A percentile compares a stretch with the other conserved stretches of the same genome.
phyloP scores from a whole-genome alignment of 2,888 invertebrate species.

The Synanthedon tipuliformis region DNA sequence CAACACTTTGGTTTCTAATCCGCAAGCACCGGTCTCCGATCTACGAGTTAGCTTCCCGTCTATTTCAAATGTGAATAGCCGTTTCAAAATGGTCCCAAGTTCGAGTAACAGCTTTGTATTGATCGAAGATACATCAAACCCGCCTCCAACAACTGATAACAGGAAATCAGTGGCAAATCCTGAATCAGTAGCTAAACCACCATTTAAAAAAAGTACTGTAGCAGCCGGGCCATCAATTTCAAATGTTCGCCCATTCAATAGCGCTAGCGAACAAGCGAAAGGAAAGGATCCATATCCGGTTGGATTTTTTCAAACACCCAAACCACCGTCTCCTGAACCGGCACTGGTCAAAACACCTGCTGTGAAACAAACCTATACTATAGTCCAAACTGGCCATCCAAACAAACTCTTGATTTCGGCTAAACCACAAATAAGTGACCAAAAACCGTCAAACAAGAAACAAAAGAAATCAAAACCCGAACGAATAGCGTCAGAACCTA shows the following conservation, averaged over 20 bases:
- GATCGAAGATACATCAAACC: slow-evolving; percentile 28
- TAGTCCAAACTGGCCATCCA: slow-evolving; percentile 56
- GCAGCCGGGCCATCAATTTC: neutral
- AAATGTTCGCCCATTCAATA: neutral
- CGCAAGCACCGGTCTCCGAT: slow-evolving; percentile 10
- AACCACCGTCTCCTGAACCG: slow-evolving; percentile 15
- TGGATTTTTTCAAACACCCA: slow-evolving; percentile 46
- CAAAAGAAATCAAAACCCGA: slow-evolving; percentile 23
- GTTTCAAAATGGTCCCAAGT: slow-evolving; percentile 51
- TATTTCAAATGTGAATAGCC: slow-evolving; percentile 36
- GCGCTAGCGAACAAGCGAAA: slow-evolving; percentile 11
- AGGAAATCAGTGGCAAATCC: neutral
- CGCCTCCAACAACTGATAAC: neutral
- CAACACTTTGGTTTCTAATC: slow-evolving; percentile 15
- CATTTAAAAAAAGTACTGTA: neutral
- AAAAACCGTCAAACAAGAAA: slow-evolving; percentile 32
- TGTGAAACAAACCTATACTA: slow-evolving; percentile 54
- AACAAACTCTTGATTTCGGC: slow-evolving; percentile 59
- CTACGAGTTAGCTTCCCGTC: slow-evolving; percentile 17
- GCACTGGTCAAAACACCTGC: slow-evolving; percentile 41
- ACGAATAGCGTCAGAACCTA: slow-evolving; percentile 19
- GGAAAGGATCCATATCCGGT: slow-evolving; percentile 47
- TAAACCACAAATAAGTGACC: slow-evolving; percentile 28
- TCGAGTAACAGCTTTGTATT: slow-evolving; percentile 53
- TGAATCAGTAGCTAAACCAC: neutral